Evolutionary conservation across 2,888 invertebrate species (phyloP).

Genomic region (Papilio demoleus): DNA sequence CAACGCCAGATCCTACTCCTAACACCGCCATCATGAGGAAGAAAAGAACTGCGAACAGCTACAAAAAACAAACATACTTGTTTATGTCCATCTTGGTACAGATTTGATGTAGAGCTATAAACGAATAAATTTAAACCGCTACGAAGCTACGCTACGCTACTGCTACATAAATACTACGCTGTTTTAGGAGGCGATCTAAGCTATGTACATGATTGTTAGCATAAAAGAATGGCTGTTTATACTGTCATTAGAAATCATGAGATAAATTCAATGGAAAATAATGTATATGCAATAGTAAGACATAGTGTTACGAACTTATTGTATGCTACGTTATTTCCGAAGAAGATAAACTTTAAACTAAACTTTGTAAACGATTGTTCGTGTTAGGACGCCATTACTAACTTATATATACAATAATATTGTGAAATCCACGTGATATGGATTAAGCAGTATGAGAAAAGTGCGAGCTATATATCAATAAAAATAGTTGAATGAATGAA

Average conservation of each 20-base stretch:
- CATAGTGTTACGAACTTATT: not conserved
- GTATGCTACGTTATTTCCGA: not conserved
- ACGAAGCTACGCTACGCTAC: not conserved
- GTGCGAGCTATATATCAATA: no score
- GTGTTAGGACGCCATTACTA: no score
- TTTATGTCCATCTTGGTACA: no score
- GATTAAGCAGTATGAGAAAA: no score
- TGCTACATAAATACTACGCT: not conserved
- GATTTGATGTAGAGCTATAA: not conserved
- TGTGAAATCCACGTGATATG: no score
- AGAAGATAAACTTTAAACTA: not conserved
- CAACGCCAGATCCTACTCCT: conserved; percentile 90
- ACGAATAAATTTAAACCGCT: not conserved
- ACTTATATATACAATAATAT: no score
- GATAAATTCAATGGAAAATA: not conserved
- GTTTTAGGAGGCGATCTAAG: not conserved
- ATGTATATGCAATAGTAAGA: not conserved
- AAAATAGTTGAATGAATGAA: no score
- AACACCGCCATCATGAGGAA: conserved; percentile 92
- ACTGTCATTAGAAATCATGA: not conserved
- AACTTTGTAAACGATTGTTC: not conserved
- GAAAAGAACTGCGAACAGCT: conserved; percentile 90
- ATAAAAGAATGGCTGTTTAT: not conserved
- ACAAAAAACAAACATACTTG: conserved; percentile 39
- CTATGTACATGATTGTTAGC: not conserved